Base-by-base conservation (phyloP, 2,797 vertebrate genomes). In the Melanotaenia boesemani region DNA sequence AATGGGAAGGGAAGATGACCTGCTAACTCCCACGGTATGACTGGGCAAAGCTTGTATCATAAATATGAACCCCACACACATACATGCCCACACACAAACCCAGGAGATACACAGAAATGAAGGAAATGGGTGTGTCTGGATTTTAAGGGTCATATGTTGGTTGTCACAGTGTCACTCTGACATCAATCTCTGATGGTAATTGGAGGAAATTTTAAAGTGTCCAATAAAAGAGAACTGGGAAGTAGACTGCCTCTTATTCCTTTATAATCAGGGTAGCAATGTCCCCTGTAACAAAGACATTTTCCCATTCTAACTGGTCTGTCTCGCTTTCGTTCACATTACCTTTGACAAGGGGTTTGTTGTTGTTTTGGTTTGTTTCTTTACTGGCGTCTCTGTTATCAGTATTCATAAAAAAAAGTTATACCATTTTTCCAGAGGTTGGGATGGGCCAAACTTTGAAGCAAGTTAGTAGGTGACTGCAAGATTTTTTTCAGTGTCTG, bases 21-120 rank as follows among this genome's bases (percentile, higher is more conserved):
- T 77, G 80, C 76, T 90, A 87, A 90, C 92, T 92, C 92, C 91
- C 92, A 94, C 90, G 81, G 84, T 87, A 88, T 86, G 81, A 82
- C 74, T 85, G 81, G 81, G 75, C 79, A 86, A 57, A 86, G 76
- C 77, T 74, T 72, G 83, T 86, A 79, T 83, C 76, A 88, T 80
- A 89, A 81, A 89, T 71, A 75, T 63, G 67, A 75, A 74, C 81
- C 52, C 28, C 70, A 66, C 69, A 55, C 36, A 72, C 24, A 69
- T 54, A 67, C n/a, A 77, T 4, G 77, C 58, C 73, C 77, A 63
- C 76, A 81, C 81, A 83, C 63, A 82, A 61, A 61, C 56, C 36
- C 59, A 41, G 44, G 34, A 59, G 54, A 86, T 26, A 78, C 36
- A 77, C 54, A 78, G 57, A 74, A 74, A 79, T 62, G 74, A 70